Evolutionary conservation across 1,140 invertebrate genomes (phyloP).

Genomic region (Drosophila nigromelanica): DNA sequence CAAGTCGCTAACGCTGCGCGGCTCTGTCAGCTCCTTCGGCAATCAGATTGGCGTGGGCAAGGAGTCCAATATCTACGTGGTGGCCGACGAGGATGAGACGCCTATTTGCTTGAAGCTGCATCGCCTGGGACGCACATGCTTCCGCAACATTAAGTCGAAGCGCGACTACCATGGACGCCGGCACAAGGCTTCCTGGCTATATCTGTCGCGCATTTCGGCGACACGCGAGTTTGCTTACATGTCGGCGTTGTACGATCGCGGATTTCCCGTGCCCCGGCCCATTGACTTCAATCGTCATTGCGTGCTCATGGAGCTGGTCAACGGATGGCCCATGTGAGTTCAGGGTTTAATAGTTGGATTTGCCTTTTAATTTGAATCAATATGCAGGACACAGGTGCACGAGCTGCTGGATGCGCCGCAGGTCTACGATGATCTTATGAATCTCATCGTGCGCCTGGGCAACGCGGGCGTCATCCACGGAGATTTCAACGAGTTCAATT

Average conservation of each 20-base stretch:
- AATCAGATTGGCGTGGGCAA: conserved; percentile 99
- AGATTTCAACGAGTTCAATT: conserved; percentile 99
- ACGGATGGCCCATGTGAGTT: conserved; percentile 90
- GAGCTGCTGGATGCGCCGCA: conserved; percentile 90
- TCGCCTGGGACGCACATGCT: conserved; percentile 96
- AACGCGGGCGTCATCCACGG: conserved; percentile 98
- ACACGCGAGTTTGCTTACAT: conserved; percentile 99
- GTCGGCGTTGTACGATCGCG: conserved; percentile 95
- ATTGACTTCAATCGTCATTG: conserved; percentile 98
- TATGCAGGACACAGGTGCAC: conserved; percentile 91
- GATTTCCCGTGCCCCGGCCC: conserved; percentile 97
- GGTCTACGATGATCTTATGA: conserved; percentile 98
- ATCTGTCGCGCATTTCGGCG: conserved; percentile 98
- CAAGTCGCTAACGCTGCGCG: conserved; percentile 92
- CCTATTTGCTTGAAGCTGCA: conserved; percentile 96
- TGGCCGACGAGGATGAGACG: conserved; percentile 90
- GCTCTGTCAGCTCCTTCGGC: conserved; percentile 94
- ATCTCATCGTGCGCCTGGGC: conserved; percentile 94
- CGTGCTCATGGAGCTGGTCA: conserved; percentile 97
- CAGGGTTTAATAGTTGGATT: neutral
- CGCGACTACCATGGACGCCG: conserved; percentile 98
- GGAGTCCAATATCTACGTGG: conserved; percentile 97
- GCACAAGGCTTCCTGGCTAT: conserved; percentile 96
- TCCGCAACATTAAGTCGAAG: conserved; percentile 98
- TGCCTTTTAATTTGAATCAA: neutral